Evolutionary conservation across 2,113 vertebrate species (phyloP), one percentile per base, ranked within the genome.

Genomic region (Pygoscelis adeliae): DNA sequence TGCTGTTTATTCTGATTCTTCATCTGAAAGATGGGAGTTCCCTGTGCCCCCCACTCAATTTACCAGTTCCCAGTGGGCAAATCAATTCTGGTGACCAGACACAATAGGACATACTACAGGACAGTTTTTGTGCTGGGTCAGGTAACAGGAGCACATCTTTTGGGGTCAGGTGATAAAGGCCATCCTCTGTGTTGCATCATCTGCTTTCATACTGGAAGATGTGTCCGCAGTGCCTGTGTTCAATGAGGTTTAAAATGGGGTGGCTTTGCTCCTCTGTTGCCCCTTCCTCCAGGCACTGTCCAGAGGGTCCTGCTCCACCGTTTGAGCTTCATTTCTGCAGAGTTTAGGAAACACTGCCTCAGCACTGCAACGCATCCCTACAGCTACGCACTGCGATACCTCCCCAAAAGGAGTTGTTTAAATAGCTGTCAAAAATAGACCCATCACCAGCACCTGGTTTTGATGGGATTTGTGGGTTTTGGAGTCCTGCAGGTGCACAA

Each of bases 321-420:
- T 23, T 13, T 17, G 13, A 67, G 36, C 29, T 52, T 46, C 6
- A 4, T 25, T 65, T 63, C 8, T 63, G 38, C 44, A 8, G 55
- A 47, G 49, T 34, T 85, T 10, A 26, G 44, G 49, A 36, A 36
- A 8, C 34, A 6, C 15, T 11, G 8, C 46, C 38, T 61, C 30
- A 25, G 71, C 11, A 2, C 40, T 3, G 5, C 22, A 30, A 36
- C 27, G 34, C 4, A 10, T 23, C 34, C 32, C 52, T 32, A 13
- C 34, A 32, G 85, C 58, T n/a, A 6, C 0, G 0, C 9, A 2
- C 34, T 23, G 52, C 4, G 0, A 6, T 18, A 32, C 3, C 0
- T 23, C 13, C 49, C 40, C 67, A n/a, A 34, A 25, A 85, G 3
- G 11, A 55, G 18, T 9, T 53, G 42, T 70, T 90, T 46, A 46